Base-by-base conservation (phyloP, 2,888 invertebrate species). In the Orthonevra nobilis region DNA sequence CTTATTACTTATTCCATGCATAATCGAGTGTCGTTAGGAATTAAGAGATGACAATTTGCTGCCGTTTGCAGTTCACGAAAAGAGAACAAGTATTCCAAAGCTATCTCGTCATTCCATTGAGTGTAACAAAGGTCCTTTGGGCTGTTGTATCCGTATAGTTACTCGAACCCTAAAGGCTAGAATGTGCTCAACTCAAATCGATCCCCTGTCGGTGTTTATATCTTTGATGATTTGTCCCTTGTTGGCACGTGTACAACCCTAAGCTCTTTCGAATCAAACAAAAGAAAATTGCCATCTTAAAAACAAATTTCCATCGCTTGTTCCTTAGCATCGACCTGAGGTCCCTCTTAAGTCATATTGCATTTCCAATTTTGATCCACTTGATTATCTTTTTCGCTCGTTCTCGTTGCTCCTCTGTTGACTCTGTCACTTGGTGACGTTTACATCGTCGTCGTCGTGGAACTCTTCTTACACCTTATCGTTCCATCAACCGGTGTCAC, bases 1-100 rank as follows among this genome's bases (percentile, higher is more conserved):
- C 79, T 61, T 54, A 56, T 79, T 66, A 73, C 28, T 50, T 79
- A 79, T 79, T 73, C 79, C 73, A 79, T 79, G 79, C 73, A 79
- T 79, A 73, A 79, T 61, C 79, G 61, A 79, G 66, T 56, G 61
- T 61, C 66, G 61, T 73, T 79, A 48, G 61, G 56, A 68, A 79
- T 73, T 73, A 79, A 73, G 56, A 68, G 61, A 56, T 44, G 73
- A 72, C 60, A 77, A 77, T 70, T 70, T 64, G 63, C 44, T 50
- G 44, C 36, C 69, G 61, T 72, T 20, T 34, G 26, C 48, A 56
- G 15, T 64, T 64, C 50, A 6, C 3, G 17, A 30, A 12, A 23
- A 34, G 14, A 6, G 20, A 36, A 12, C n/a, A n/a, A n/a, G n/a
- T n/a, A n/a, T n/a, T n/a, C n/a, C n/a, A n/a, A n/a, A n/a, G n/a